Conservation (phyloP, 2,888 invertebrate species). For the Tenthredo scrophulariae region DNA sequence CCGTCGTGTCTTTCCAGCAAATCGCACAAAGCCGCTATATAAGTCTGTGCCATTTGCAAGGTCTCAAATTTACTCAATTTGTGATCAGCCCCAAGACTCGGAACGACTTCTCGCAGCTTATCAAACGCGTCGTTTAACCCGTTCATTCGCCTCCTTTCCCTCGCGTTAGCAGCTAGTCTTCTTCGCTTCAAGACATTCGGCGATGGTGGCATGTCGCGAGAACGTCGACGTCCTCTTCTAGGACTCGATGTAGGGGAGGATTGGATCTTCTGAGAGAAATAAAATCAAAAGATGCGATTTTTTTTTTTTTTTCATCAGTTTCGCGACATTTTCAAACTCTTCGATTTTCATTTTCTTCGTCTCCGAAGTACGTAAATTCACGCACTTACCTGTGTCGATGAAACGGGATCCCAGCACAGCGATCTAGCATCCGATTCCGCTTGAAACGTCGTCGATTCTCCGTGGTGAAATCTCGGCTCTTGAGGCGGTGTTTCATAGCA, state of each 20-base stretch:
- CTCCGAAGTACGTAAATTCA: not conserved
- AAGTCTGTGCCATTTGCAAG: constrained; percentile 89
- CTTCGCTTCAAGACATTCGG: constrained; percentile 82
- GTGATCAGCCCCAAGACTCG: constrained; percentile 85
- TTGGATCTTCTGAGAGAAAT: constrained; percentile 63
- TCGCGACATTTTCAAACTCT: not conserved
- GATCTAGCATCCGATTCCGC: constrained; percentile 62
- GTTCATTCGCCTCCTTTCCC: constrained; percentile 88
- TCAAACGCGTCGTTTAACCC: constrained; percentile 89
- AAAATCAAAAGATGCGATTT: not conserved
- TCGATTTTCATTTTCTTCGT: not conserved
- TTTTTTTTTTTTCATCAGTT: not conserved
- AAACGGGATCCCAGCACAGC: constrained; percentile 69
- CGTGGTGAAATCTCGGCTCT: constrained; percentile 67
- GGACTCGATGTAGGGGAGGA: constrained; percentile 71
- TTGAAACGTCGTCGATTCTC: constrained; percentile 60
- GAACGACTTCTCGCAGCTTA: constrained; percentile 85
- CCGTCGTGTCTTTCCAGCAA: constrained; percentile 79
- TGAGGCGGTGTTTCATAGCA: constrained; percentile 74
- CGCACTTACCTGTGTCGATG: constrained; percentile 65
- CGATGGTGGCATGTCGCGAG: constrained; percentile 78
- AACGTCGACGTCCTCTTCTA: constrained; percentile 71
- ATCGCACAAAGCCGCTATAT: constrained; percentile 86
- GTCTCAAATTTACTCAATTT: constrained; percentile 89
- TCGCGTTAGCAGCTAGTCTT: constrained; percentile 86